Evolutionary conservation across 1,140 invertebrate genomes (phyloP).

Genomic region (Himalopsyche phryganea): DNA sequence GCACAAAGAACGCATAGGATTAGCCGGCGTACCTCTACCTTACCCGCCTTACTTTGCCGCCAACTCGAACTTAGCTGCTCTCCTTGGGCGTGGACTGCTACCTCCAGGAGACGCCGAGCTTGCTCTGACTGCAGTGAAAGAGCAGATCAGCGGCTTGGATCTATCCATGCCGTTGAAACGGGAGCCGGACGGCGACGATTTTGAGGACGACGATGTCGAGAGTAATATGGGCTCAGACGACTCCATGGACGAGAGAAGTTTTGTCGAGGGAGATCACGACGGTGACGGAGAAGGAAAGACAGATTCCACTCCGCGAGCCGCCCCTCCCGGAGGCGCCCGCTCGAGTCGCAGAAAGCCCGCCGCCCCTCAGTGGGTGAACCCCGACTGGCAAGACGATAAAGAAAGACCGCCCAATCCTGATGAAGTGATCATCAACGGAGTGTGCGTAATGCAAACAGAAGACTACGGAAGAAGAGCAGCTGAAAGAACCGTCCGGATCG

Average conservation of each 20-base stretch:
- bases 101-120: constrained; percentile 53
- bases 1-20: constrained; percentile 75
- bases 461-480: constrained; percentile 63
- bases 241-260: constrained; percentile 54
- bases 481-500: constrained; percentile 68
- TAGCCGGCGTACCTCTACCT: constrained; percentile 67
- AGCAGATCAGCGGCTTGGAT: constrained; percentile 75
- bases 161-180: constrained; percentile 77
- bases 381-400: constrained; percentile 76
- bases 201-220: constrained; percentile 69
- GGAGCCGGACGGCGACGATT: constrained; percentile 70
- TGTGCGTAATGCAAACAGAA: constrained; percentile 83
- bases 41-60: constrained; percentile 73
- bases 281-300: constrained; percentile 57
- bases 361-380: constrained; percentile 95
- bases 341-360: constrained; percentile 83
- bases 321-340: constrained; percentile 52
- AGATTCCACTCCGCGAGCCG: constrained; percentile 49
- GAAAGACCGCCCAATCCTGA: constrained; percentile 59
- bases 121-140: constrained; percentile 61
- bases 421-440: constrained; percentile 87
- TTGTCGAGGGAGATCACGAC: constrained; percentile 49
- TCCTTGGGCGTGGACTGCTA: constrained; percentile 62
- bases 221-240: constrained; percentile 77
- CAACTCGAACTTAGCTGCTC: constrained; percentile 67